Evolutionary conservation across 2,888 invertebrate species (phyloP).

Genomic region (Pasiphila rectangulata): DNA sequence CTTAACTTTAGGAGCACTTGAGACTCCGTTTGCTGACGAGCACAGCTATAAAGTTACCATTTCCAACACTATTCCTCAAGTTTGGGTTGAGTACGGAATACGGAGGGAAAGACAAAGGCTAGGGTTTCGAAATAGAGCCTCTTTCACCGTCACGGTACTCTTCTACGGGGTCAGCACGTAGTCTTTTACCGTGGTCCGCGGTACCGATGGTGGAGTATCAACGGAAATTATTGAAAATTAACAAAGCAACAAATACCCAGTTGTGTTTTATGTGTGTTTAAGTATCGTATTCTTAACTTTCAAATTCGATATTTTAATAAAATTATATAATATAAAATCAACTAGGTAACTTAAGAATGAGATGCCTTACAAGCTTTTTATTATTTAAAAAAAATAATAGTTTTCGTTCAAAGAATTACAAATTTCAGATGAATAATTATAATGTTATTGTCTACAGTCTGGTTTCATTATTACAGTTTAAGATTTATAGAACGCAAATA

Average conservation of each 20-base stretch:
- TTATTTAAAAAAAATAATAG: too few relatives aligned
- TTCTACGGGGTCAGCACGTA: neutral
- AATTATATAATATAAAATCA: too few relatives aligned
- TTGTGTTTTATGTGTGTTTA: too few relatives aligned
- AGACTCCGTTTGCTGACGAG: neutral
- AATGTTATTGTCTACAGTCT: too few relatives aligned
- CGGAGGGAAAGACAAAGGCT: conserved; percentile 14
- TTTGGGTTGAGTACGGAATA: conserved; percentile 1
- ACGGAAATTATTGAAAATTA: neutral
- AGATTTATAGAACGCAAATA: too few relatives aligned
- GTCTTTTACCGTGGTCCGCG: neutral
- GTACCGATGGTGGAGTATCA: neutral
- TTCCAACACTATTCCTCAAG: conserved; percentile 3
- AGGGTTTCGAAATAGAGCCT: conserved; percentile 5
- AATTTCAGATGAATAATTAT: too few relatives aligned
- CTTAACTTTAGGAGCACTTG: neutral
- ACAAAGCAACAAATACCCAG: neutral
- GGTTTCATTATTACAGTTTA: too few relatives aligned
- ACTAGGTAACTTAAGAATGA: too few relatives aligned
- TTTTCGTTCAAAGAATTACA: too few relatives aligned
- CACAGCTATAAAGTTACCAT: neutral
- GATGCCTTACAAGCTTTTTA: too few relatives aligned
- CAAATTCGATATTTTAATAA: too few relatives aligned
- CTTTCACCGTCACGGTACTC: conserved; percentile 10
- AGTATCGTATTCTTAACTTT: too few relatives aligned